A percentile compares a stretch with the other conserved stretches of the same genome.
Evolutionary conservation across 2,888 invertebrate genomes (phyloP).

Genomic region (Ormia ochracea): DNA sequence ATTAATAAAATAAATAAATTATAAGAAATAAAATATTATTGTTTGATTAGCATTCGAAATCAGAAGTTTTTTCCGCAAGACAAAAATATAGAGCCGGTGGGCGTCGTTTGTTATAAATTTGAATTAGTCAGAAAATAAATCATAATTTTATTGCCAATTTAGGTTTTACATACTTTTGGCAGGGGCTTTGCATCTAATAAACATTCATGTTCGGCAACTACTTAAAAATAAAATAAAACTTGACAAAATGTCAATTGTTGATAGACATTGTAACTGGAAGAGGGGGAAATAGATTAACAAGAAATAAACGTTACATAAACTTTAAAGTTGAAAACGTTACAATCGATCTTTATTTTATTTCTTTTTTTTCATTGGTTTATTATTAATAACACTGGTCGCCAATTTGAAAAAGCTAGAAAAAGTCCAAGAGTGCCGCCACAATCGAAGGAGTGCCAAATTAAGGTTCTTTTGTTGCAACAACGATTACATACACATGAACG

Average conservation of each 20-base stretch:
- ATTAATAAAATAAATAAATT: no score
- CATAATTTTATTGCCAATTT: conserved; percentile 28
- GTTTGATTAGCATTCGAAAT: conserved; percentile 6
- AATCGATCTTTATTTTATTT: not conserved
- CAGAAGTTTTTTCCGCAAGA: not conserved
- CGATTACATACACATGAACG: conserved; percentile 10
- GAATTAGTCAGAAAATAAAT: conserved; percentile 15
- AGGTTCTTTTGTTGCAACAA: conserved; percentile 44
- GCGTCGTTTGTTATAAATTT: conserved; percentile 39
- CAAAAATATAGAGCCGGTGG: conserved; percentile 17
- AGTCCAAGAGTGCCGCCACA: conserved; percentile 15
- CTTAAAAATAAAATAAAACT: conserved; percentile 3
- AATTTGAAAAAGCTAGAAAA: not conserved
- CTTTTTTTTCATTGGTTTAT: not conserved
- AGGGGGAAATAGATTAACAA: not conserved
- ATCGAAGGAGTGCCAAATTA: conserved; percentile 57
- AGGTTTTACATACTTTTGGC: not conserved
- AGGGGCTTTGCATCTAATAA: not conserved
- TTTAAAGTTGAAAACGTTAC: not conserved
- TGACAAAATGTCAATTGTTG: conserved; percentile 56
- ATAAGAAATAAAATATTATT: not conserved
- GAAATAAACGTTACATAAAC: not conserved
- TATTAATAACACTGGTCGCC: conserved; percentile 21
- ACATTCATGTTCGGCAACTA: not conserved
- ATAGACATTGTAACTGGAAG: conserved; percentile 26